Base-by-base conservation (phyloP, 2,888 invertebrate species). In the Cephus nigrinus region DNA sequence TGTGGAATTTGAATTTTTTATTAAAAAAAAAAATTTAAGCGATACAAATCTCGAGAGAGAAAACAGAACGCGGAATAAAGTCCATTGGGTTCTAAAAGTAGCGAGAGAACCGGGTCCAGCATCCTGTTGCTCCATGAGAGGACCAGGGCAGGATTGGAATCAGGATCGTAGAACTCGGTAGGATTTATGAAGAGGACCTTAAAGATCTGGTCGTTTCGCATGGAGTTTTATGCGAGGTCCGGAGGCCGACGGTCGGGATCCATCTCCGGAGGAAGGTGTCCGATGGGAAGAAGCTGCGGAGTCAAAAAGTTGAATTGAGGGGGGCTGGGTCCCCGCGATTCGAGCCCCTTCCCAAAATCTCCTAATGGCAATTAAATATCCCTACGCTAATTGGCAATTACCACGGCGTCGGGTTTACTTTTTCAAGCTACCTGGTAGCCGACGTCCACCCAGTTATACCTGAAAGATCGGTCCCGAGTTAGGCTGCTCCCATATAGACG, bases 341-440 rank as follows among this genome's bases (percentile, higher is more conserved):
- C 11, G 9, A 12, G 71, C 71, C 33, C 71, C 33, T 71, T 71
- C 30, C 31, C 30, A 31, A 71, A 71, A 71, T 71, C 33, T 71
- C 35, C 73, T 78, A 90, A 90, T 88, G 88, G 88, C 91, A 91
- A 91, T 91, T 91, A 91, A 91, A 91, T 91, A 91, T 90, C 90
- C 85, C 78, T 85, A 81, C 84, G 89, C 91, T 91, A 91, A 91
- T 91, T 91, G 91, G 88, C 91, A 91, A 91, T 91, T 91, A 91
- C 90, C 87, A 85, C 86, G 86, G 86, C 86, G 87, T 88, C 84
- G 86, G 75, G 81, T 80, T 81, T 81, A 82, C 84, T 86, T 86
- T 87, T 82, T 81, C 80, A 80, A 79, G 81, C 82, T 82, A 84
- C 82, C 85, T 81, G 84, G 84, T 85, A 86, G 84, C 83, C 79